Base-by-base conservation (phyloP, 2,797 vertebrate species). In the Spizella passerina region DNA sequence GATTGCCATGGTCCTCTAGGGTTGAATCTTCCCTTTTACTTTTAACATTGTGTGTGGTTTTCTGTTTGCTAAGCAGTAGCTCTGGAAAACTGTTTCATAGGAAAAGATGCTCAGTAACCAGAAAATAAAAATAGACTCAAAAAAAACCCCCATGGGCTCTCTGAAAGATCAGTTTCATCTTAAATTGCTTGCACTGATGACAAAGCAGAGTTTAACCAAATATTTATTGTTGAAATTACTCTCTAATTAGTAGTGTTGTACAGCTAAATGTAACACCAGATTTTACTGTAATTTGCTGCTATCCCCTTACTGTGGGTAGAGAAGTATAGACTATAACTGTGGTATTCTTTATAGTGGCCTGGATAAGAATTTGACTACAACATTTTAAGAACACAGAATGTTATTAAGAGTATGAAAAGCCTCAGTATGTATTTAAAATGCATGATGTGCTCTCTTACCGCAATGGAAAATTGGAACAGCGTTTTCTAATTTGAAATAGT, bases 221-320 rank as follows among this genome's bases (percentile, higher is more conserved):
- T 97, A 97, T 97, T 98, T 98, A 96, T 97, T 97, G 93, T 94
- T 96, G 78, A 95, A 96, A 94, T 97, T 56, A 81, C 95, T 96
- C 87, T 96, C 76, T 97, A 96, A 96, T 96, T 97, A 95, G 96
- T 96, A 96, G 82, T 96, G 81, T 96, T 79, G 55, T 94, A 91
- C 82, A 96, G 96, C 97, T 98, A 96, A 85, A 94, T 96, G 96
- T 94, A 96, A 97, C 94, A 92, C 96, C 61, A 80, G 86, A 76
- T 93, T 95, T 95, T 92, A 80, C 92, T 94, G 73, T 83, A 91
- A 97, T 96, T 95, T 95, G 81, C 93, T 79, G 82, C 88, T 96
- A 85, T 96, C 68, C 59, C 14, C 13, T 96, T 95, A 86, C 95
- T 95, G 94, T 95, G 97, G 97, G 66, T 93, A 79, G 83, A 84